Evolutionary conservation across 2,888 invertebrate genomes (phyloP).

Genomic region (Lapara coniferarum): DNA sequence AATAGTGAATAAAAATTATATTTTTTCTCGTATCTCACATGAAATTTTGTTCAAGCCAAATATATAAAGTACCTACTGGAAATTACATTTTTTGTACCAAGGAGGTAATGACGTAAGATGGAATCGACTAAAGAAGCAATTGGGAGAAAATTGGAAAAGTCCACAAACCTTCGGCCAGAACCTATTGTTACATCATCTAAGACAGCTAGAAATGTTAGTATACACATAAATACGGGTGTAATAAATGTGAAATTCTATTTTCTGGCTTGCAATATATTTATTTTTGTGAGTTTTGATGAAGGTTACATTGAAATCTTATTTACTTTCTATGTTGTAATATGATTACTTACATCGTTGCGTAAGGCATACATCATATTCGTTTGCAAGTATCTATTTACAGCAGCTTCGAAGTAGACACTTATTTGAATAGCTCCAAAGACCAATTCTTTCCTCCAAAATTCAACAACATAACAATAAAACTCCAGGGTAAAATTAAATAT

Average conservation of each 20-base stretch:
- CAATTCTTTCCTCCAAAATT: too few relatives aligned
- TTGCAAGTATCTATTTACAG: too few relatives aligned
- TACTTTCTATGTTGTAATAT: too few relatives aligned
- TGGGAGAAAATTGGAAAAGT: conserved; percentile 12
- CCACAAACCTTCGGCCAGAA: background rate
- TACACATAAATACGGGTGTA: background rate
- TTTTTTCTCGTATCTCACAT: too few relatives aligned
- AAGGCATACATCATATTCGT: too few relatives aligned
- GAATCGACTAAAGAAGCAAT: background rate
- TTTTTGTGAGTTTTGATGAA: background rate
- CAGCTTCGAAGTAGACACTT: too few relatives aligned
- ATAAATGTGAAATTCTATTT: background rate
- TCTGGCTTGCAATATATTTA: background rate
- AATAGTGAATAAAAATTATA: too few relatives aligned
- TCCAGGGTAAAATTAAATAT: too few relatives aligned
- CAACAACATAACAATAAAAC: background rate
- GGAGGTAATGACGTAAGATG: conserved; percentile 1
- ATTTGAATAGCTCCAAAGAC: too few relatives aligned
- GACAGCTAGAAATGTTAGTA: conserved; percentile 2
- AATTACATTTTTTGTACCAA: background rate
- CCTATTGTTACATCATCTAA: conserved; percentile 2
- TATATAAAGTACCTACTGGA: background rate
- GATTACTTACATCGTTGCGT: too few relatives aligned
- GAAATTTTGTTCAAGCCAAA: background rate
- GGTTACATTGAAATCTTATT: background rate